Conservation (phyloP, 2,888 invertebrate genomes). For the Andrena bucephala region DNA sequence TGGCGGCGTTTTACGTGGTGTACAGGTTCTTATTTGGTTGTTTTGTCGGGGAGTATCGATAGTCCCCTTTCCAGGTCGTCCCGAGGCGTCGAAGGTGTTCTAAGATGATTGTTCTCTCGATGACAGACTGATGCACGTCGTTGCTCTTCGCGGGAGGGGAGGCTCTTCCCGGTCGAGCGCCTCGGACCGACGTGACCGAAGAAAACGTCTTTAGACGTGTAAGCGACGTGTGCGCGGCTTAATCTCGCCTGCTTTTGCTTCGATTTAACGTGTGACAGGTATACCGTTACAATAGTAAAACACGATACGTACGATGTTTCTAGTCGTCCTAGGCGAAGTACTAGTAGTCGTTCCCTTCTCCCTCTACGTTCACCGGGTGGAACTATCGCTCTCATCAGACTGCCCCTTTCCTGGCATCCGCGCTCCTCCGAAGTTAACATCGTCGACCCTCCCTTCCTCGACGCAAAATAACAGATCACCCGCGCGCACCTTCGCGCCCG, state of each 20-base stretch:
- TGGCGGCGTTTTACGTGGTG: constrained; percentile 80
- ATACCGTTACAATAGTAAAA: constrained; percentile 57
- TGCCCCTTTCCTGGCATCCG: constrained; percentile 12
- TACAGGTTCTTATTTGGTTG: constrained; percentile 44
- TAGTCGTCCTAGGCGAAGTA: constrained; percentile 45
- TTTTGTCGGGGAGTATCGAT: background rate
- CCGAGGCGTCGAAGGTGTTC: background rate
- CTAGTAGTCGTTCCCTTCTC: constrained; percentile 20
- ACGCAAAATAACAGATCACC: constrained; percentile 40
- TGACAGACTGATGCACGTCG: background rate
- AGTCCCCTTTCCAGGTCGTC: background rate
- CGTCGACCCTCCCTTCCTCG: background rate
- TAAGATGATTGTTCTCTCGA: constrained; percentile 14
- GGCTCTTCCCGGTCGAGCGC: background rate
- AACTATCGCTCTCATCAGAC: constrained; percentile 23
- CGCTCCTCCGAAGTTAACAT: constrained; percentile 14
- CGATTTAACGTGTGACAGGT: constrained; percentile 28
- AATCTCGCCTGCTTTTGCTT: background rate
- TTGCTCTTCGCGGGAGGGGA: background rate
- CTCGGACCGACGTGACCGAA: background rate
- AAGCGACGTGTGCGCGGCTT: constrained; percentile 30
- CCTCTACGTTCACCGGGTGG: constrained; percentile 38
- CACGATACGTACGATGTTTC: constrained; percentile 50
- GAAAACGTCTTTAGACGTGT: constrained; percentile 7
- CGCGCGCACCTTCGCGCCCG: constrained; percentile 4